Conservation (phyloP, 2,113 vertebrate species). For the Platanista minor region DNA sequence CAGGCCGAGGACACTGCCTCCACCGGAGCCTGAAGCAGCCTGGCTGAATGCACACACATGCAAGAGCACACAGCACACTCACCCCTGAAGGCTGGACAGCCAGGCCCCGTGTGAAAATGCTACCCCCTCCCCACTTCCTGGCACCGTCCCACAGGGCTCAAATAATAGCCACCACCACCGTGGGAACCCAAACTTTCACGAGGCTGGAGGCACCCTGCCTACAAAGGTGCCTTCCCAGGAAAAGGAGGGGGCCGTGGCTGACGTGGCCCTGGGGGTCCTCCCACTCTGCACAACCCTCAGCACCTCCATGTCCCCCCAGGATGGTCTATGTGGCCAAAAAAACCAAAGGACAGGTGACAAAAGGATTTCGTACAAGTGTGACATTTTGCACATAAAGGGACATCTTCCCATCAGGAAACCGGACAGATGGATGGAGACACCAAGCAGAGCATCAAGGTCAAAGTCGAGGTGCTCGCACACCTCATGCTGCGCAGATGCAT, state of each 20-base stretch:
- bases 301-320: background rate
- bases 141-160: background rate
- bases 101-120: background rate
- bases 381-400: background rate
- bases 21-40: background rate
- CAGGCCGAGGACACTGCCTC: background rate
- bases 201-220: background rate
- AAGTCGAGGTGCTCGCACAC: background rate
- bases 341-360: background rate
- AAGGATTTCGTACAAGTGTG: background rate
- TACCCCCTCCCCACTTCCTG: background rate
- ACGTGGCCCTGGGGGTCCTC: background rate
- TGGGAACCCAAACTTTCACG: background rate
- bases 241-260: background rate
- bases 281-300: fast-evolving
- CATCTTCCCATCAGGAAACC: background rate
- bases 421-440: background rate
- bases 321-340: fast-evolving
- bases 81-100: background rate
- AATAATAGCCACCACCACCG: too few relatives aligned
- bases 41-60: background rate
- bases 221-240: background rate
- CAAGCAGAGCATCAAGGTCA: background rate
- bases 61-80: background rate
- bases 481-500: background rate